A percentile compares a stretch with the other conserved stretches of the same genome.
These are phyloP conservation scores for Fistularia tabacaria DNA, from an alignment of 2,797 vertebrate genomes.

Conservation along the genomic window DNA sequence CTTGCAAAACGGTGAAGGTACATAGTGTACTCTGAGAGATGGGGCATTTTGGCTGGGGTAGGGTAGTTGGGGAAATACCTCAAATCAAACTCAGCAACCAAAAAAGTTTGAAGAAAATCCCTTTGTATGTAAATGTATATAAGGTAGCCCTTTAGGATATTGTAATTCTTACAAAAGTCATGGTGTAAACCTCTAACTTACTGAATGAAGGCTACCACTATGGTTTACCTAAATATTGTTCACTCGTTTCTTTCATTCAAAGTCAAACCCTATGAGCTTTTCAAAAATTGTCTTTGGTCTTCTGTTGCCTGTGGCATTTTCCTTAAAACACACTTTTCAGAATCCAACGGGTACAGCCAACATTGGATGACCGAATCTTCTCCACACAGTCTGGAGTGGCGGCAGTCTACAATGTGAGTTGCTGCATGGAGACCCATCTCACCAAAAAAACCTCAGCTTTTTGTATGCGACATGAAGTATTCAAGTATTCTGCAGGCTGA, in stretches of 20 bases:
- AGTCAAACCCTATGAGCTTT: slow-evolving; percentile 1
- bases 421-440: slow-evolving; percentile 8
- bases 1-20: slow-evolving; percentile 61
- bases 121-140: slow-evolving; percentile 15
- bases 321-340: slow-evolving; percentile 67
- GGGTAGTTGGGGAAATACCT: slow-evolving; percentile 25
- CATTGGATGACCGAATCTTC: slow-evolving; percentile 79
- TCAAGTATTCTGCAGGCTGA: neutral
- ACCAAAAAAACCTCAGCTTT: neutral
- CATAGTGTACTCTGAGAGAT: slow-evolving; percentile 60
- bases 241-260: neutral
- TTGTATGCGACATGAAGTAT: no score
- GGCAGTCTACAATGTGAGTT: slow-evolving; percentile 79
- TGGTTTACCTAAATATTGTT: slow-evolving; percentile 7
- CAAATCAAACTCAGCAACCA: slow-evolving; percentile 21
- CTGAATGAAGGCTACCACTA: neutral
- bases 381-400: slow-evolving; percentile 74
- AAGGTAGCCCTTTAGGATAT: neutral
- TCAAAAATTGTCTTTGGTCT: slow-evolving; percentile 21
- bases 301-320: slow-evolving; percentile 47
- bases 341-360: slow-evolving; percentile 71
- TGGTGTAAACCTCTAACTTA: slow-evolving; percentile 3
- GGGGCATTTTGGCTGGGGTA: slow-evolving; percentile 42
- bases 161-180: neutral
- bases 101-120: slow-evolving; percentile 30